These are phyloP conservation scores for Hemistola chrysoprasaria DNA, from an alignment of 2,888 invertebrate species.

Conservation along the genomic window DNA sequence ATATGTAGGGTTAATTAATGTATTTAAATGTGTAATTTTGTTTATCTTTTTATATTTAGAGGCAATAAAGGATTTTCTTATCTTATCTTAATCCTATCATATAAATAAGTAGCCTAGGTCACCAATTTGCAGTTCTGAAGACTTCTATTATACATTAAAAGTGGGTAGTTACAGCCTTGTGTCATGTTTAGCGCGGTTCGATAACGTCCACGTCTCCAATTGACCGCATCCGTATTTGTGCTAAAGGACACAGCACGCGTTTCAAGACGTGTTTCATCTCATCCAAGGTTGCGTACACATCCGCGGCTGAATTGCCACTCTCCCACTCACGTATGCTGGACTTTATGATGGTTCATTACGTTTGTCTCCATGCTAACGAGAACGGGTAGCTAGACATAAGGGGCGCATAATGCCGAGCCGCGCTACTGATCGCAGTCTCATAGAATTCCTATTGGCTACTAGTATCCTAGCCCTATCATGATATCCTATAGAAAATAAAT, in stretches of 20 bases:
- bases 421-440: too few relatives aligned
- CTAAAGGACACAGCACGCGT: slow-evolving; percentile 75
- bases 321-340: slow-evolving; percentile 44
- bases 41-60: too few relatives aligned
- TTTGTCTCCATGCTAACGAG: slow-evolving; percentile 19
- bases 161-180: slow-evolving; percentile 52
- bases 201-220: slow-evolving; percentile 71
- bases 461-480: too few relatives aligned
- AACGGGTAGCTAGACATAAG: neutral
- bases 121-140: too few relatives aligned
- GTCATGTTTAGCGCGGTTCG: slow-evolving; percentile 76
- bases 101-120: too few relatives aligned
- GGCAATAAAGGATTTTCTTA: too few relatives aligned
- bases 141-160: slow-evolving; percentile 23
- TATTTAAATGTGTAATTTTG: too few relatives aligned
- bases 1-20: too few relatives aligned
- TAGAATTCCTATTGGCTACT: too few relatives aligned
- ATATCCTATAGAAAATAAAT: too few relatives aligned
- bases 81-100: too few relatives aligned
- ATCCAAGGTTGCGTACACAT: slow-evolving; percentile 68
- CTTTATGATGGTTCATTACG: slow-evolving; percentile 39
- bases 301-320: slow-evolving; percentile 52
- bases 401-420: too few relatives aligned
- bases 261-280: slow-evolving; percentile 71
- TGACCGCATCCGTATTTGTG: slow-evolving; percentile 79